Base-by-base conservation (phyloP, 2,113 vertebrate genomes). In the Hystrix cristata region DNA sequence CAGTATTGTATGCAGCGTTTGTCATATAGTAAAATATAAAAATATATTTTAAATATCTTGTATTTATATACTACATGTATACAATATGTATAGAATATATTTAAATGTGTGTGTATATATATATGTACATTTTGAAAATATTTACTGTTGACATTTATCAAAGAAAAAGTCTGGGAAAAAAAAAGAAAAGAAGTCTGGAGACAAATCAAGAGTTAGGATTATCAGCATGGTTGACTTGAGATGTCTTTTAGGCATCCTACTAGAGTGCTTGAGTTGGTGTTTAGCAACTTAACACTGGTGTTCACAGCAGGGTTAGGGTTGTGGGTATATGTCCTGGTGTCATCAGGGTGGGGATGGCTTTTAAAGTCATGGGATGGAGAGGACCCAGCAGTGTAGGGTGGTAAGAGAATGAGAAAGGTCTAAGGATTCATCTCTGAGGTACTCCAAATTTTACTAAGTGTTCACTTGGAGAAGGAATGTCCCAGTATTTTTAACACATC, bases 351-450 rank as follows among this genome's bases (percentile, higher is more conserved):
- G 62, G 57, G 27, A 87, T 83, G 51, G 65, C 38, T 90, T 85
- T 95, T 86, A 87, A 83, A 80, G 31, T 48, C 15, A 60, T 4
- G 10, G 78, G 90, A 55, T 83, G 48, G 81, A 87, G 64, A 88
- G 25, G 53, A 84, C 25, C 16, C 62, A 31, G 13, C 0, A 16
- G 7, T 81, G 0, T 78, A 19, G 72, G 55, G 34, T 80, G 34
- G 43, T 29, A 25, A 34, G 51, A 91, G 43, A 84, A 74, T 59
- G 43, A 87, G 72, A 71, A 38, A 59, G 12, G 11, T 51, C 53
- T 69, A 27, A 93, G 84, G 53, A 43, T 27, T 60, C n/a, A 84
- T 18, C 60, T 74, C 57, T 72, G 89, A 64, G n/a, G 23, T 29
- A 72, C 46, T 88, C 38, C 31, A 87, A 46, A 87, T 57, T 81